Evolutionary conservation across 1,140 invertebrate genomes (phyloP), one percentile per base, ranked within the genome.

Genomic region (Drosophila sulfurigaster): DNA sequence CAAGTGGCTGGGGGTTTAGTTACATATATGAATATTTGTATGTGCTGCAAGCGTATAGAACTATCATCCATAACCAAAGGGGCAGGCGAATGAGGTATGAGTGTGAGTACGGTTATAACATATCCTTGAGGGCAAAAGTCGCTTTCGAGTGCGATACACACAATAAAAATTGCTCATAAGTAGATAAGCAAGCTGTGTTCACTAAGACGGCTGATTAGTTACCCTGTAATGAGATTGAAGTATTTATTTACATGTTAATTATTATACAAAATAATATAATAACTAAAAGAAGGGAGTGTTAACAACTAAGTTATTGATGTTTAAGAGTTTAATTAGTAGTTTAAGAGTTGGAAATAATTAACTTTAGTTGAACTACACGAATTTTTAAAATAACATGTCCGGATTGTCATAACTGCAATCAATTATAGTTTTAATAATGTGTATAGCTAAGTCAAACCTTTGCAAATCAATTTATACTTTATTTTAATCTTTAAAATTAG

Each of bases 31-130:
- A 25, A 25, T 25, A 25, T 25, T 13, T 35, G 30, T 54, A 35
- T 35, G 13, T 10, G 28, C 51, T n/a, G 7, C 30, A 38, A 56
- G 38, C 13, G 13, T 15, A 4, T 28, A 38, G 28, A 71, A 71
- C 68, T 71, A 72, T 64, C 62, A 43, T 49, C 32, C 46, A 57
- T 35, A 45, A 66, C 20, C 41, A 66, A 48, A 35, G 45, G 25
- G 10, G 8, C 32, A 58, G 5, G 16, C 25, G 58, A 54, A 59
- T 67, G 35, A 52, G 46, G 60, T 57, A 59, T 28, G 41, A 43
- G 41, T 43, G 1, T 3, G 28, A 54, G 49, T 25, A 43, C 3
- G 11, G n/a, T n/a, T 43, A 43, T 25, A 25, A 25, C 20, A 25
- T 43, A 43, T 43, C 35, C 35, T 38, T 43, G 41, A 15, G 62